Percentiles rank a stretch among this genome's conserved stretches.
Evolutionary conservation across 2,113 vertebrate species (phyloP).

Genomic region (Callionymus lyra): DNA sequence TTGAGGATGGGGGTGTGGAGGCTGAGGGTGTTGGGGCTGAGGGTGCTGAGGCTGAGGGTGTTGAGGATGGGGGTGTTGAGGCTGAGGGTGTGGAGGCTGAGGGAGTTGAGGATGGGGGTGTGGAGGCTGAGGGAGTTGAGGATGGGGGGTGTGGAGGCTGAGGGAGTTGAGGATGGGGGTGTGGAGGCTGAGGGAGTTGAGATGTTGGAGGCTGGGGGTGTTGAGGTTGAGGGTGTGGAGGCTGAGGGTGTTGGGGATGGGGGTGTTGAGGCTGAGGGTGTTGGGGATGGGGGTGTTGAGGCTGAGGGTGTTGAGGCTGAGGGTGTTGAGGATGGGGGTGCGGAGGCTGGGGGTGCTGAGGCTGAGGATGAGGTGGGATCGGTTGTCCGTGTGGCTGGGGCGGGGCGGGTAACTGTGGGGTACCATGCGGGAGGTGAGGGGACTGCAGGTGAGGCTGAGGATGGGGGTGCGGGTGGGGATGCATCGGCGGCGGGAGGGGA

Average conservation of each 20-base stretch:
- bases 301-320: slow-evolving; percentile 40
- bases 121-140: background rate
- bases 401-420: slow-evolving; percentile 42
- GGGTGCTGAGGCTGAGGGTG: slow-evolving; percentile 21
- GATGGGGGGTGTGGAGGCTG: slow-evolving; percentile 68
- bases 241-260: slow-evolving; percentile 52
- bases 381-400: slow-evolving; percentile 43
- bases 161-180: slow-evolving; percentile 58
- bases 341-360: slow-evolving; percentile 49
- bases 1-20: slow-evolving; percentile 55
- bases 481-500: slow-evolving; percentile 53
- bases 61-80: slow-evolving; percentile 44
- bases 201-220: slow-evolving; percentile 57
- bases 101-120: slow-evolving; percentile 61
- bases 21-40: slow-evolving; percentile 62
- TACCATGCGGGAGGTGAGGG: slow-evolving; percentile 42
- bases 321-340: slow-evolving; percentile 41
- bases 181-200: slow-evolving; percentile 57
- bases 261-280: slow-evolving; percentile 67
- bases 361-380: slow-evolving; percentile 52
- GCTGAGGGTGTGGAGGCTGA: slow-evolving; percentile 62
- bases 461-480: slow-evolving; percentile 58
- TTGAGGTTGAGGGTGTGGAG: too few species aligned
- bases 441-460: slow-evolving; percentile 39
- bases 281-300: slow-evolving; percentile 62